These are phyloP conservation scores for Nezara viridula DNA, from an alignment of 2,888 invertebrate genomes.

Conservation along the genomic window DNA sequence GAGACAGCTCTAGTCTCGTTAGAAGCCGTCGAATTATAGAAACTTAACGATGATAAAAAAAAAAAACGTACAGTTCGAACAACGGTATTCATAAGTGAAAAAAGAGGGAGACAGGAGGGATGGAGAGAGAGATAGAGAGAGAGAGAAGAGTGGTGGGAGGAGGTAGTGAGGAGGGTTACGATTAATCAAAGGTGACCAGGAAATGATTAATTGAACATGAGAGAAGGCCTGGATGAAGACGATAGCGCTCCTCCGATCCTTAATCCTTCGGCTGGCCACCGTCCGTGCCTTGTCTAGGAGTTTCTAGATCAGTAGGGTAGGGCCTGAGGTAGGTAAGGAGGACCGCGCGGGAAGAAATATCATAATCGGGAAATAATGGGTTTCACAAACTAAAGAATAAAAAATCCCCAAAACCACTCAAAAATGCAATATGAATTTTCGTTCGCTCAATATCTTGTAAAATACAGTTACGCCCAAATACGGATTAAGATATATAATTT, in stretches of 20 bases:
- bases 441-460: no score
- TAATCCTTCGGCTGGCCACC: no score
- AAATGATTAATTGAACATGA: slow-evolving; percentile 26
- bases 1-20: background rate
- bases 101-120: background rate
- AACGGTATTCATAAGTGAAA: background rate
- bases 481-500: no score
- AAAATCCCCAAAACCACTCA: no score
- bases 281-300: background rate
- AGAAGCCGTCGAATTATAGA: background rate
- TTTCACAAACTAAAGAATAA: no score
- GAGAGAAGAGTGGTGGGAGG: no score
- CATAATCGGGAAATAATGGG: no score
- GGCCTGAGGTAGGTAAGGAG: no score
- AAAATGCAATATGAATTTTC: no score
- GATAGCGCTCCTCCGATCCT: background rate
- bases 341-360: no score
- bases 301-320: background rate
- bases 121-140: no score
- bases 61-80: background rate
- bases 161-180: background rate
- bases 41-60: background rate
- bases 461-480: no score
- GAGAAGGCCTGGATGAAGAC: background rate
- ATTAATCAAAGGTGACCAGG: background rate